Base-by-base conservation (phyloP, 2,888 invertebrate species). In the Eupeodes latifasciatus region DNA sequence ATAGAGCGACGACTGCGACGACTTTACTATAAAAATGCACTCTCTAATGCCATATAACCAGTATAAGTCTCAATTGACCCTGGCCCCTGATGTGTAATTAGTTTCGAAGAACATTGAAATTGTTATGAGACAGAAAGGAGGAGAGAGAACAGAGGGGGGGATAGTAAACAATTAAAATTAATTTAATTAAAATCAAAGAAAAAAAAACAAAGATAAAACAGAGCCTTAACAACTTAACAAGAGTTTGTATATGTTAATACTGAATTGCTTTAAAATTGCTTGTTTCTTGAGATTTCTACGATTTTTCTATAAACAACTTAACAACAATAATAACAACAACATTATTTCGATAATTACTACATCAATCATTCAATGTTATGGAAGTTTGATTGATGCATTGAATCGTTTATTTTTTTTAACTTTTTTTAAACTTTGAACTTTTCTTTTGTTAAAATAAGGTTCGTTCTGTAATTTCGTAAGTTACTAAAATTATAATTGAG, bases 31-130 rank as follows among this genome's bases (percentile, higher is more conserved):
- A 9, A 40, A 34, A 72, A 59, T 72, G 72, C 72, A 59, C 12
- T 72, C n/a, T 59, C 34, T 72, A 47, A 27, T 72, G 71, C 7
- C 3, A 19, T 19, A 19, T 19, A 40, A 27, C 44, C 71, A 72
- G 71, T 57, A 72, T 59, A 47, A 72, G 44, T 62, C 81, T 36
- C 75, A 76, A 83, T 82, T 86, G 86, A 86, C 82, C 86, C 86
- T 83, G 86, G 83, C 86, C 83, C 75, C 71, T 9, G 62, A 79
- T 79, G 71, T 83, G 75, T 86, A 82, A 86, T 86, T 83, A 86
- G 71, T 76, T 19, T 83, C 64, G 71, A 76, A 62, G 57, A 80
- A 27, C 67, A 81, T 47, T 72, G 14, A 6, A n/a, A 59, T 57
- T 27, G 44, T 0, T 16, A n/a, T 16, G 19, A 44, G 4, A 10